Base-by-base conservation (phyloP, 2,797 vertebrate species). In the Merluccius polli region DNA sequence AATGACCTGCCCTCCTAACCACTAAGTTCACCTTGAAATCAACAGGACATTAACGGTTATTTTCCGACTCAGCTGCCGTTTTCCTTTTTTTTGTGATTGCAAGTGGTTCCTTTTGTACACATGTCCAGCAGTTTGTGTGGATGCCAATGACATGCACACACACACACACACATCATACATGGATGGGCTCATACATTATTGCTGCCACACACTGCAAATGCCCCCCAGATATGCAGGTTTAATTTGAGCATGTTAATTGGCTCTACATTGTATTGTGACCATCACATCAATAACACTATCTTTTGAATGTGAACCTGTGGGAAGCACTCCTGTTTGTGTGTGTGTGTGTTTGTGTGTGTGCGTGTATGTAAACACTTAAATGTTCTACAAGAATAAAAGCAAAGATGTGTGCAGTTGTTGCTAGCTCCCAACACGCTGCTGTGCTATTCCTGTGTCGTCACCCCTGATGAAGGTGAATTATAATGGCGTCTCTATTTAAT, bases 211-310 rank as follows among this genome's bases (percentile, higher is more conserved):
- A 81, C 82, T 86, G 85, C 87, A 89, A 90, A 94, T 93, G 88
- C 91, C 94, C 95, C 93, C 87, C 87, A 94, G 95, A 93, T 92
- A 59, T 59, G 93, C 89, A 90, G 90, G 89, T 93, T 95, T 94
- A 91, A 91, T 90, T 93, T 94, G 89, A 94, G 86, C 91, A 94
- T 93, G 94, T 95, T 96, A 96, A 97, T 96, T 95, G 94, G 93
- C 94, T 97, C 93, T 94, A 94, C 95, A 96, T 95, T 95, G 91
- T 94, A 92, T 93, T 93, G 93, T 95, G 95, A 95, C 93, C 91
- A 90, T 94, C 79, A 79, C 91, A 93, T 95, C 93, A 93, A 93
- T 93, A 95, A 91, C 90, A 27, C 84, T 92, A 94, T 94, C 89
- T 92, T 83, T 89, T 87, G 87, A 91, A 86, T 83, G 85, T 79